Evolutionary conservation across 2,888 invertebrate genomes (phyloP).

Genomic region (Gnatocerus cornutus): DNA sequence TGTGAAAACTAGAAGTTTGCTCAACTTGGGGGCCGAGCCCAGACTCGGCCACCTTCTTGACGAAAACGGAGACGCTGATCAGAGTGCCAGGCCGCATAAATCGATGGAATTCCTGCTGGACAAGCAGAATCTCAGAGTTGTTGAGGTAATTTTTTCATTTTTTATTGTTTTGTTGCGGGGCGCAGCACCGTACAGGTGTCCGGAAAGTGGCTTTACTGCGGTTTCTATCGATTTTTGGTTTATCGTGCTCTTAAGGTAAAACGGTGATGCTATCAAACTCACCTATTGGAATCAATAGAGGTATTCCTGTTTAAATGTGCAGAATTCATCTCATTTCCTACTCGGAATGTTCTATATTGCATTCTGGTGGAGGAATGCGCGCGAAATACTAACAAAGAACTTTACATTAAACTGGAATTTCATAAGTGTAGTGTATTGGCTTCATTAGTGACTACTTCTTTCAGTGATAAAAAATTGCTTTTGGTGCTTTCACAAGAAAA

Average conservation of each 20-base stretch:
- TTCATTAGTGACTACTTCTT: too few species aligned
- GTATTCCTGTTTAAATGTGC: not conserved
- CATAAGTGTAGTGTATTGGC: too few species aligned
- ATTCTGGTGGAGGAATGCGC: not conserved
- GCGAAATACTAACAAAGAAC: too few species aligned
- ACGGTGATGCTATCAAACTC: not conserved
- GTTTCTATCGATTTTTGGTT: too few species aligned
- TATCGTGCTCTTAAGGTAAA: too few species aligned
- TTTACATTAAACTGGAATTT: too few species aligned
- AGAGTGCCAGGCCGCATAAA: conserved; percentile 80
- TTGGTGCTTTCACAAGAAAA: not conserved
- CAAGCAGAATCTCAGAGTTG: conserved; percentile 90
- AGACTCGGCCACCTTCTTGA: conserved; percentile 73
- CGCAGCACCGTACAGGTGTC: too few species aligned
- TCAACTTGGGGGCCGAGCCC: conserved; percentile 75
- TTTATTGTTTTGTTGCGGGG: conserved; percentile 5
- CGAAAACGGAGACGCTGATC: conserved; percentile 72
- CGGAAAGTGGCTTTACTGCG: not conserved
- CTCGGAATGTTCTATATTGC: not conserved
- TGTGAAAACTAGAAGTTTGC: conserved; percentile 78
- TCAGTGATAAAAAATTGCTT: not conserved
- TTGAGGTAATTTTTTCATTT: conserved; percentile 79
- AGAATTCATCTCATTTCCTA: conserved; percentile 1
- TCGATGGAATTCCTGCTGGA: conserved; percentile 97
- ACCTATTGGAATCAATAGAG: not conserved